Evolutionary conservation across 1,140 invertebrate genomes (phyloP).

Genomic region (Coelopa frigida): DNA sequence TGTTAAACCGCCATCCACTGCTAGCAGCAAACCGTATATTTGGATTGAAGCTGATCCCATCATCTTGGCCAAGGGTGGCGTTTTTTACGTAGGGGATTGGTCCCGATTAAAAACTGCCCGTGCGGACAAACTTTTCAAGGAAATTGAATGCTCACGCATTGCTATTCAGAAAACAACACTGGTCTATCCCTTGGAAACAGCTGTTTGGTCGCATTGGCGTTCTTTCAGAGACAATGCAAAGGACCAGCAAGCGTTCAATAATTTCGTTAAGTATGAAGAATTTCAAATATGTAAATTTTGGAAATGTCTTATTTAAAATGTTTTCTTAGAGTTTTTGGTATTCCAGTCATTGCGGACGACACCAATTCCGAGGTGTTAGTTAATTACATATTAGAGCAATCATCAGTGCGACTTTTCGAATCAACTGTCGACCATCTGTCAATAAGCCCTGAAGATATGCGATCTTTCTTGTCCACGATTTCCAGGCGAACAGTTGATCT

Average conservation of each 20-base stretch:
- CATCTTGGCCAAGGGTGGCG: constrained; percentile 30
- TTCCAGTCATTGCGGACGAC: constrained; percentile 31
- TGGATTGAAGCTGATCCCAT: constrained; percentile 30
- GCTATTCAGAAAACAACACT: constrained; percentile 13
- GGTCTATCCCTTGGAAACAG: constrained; percentile 22
- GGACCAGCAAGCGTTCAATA: constrained; percentile 16
- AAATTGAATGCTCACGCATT: constrained; percentile 27
- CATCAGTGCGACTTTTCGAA: constrained; percentile 4
- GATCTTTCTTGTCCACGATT: constrained; percentile 19
- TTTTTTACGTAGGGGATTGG: constrained; percentile 38
- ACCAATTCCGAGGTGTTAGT: constrained; percentile 19
- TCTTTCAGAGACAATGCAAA: constrained; percentile 22
- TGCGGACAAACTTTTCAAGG: constrained; percentile 20
- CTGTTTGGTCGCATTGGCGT: constrained; percentile 37
- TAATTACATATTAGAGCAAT: constrained; percentile 18
- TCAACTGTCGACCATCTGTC: constrained; percentile 17
- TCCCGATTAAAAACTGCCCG: constrained; percentile 18
- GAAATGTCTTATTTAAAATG: not conserved
- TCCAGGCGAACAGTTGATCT: constrained; percentile 23
- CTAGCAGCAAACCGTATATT: constrained; percentile 15
- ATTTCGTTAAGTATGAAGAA: constrained; percentile 15
- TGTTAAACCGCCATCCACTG: constrained; percentile 10
- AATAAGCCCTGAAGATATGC: constrained; percentile 25
- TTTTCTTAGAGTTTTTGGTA: constrained; percentile 30
- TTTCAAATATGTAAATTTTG: not conserved